Conservation (phyloP, 1,140 invertebrate species). For the Phenacoccus solenopsis region DNA sequence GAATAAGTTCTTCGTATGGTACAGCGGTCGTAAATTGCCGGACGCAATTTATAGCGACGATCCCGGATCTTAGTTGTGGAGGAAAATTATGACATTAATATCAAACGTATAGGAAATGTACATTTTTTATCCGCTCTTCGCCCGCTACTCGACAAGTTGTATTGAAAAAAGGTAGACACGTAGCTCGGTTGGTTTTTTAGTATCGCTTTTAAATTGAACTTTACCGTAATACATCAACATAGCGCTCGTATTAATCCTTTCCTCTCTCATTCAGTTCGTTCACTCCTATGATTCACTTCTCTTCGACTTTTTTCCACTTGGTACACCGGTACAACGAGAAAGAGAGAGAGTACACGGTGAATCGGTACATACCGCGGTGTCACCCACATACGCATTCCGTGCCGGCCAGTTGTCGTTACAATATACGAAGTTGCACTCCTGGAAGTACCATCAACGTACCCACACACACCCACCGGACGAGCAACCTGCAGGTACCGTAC, state of each 20-base stretch:
- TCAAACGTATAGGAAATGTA: background rate
- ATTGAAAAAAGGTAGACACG: background rate
- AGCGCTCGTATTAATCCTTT: background rate
- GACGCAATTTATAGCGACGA: background rate
- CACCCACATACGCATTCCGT: slow-evolving; percentile 14
- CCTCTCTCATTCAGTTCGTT: slow-evolving; percentile 6
- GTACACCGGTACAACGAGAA: background rate
- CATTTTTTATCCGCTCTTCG: background rate
- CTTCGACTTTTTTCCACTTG: background rate
- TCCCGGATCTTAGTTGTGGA: slow-evolving; percentile 14
- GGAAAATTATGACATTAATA: slow-evolving; percentile 13
- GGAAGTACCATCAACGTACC: slow-evolving; percentile 13
- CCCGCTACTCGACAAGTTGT: too few relatives aligned
- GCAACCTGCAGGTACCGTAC: slow-evolving; percentile 11
- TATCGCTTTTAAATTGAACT: slow-evolving; percentile 12
- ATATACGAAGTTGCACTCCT: slow-evolving; percentile 16
- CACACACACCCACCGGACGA: slow-evolving; percentile 8
- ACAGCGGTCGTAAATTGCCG: background rate
- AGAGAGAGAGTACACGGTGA: background rate
- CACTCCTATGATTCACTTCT: slow-evolving; percentile 8
- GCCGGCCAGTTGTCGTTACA: slow-evolving; percentile 11
- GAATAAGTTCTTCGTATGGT: too few relatives aligned
- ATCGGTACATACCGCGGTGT: slow-evolving; percentile 4
- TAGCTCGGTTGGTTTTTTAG: background rate
- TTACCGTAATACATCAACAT: slow-evolving; percentile 5